Conservation (phyloP, 2,888 invertebrate species). For the Temnothorax ravouxi region DNA sequence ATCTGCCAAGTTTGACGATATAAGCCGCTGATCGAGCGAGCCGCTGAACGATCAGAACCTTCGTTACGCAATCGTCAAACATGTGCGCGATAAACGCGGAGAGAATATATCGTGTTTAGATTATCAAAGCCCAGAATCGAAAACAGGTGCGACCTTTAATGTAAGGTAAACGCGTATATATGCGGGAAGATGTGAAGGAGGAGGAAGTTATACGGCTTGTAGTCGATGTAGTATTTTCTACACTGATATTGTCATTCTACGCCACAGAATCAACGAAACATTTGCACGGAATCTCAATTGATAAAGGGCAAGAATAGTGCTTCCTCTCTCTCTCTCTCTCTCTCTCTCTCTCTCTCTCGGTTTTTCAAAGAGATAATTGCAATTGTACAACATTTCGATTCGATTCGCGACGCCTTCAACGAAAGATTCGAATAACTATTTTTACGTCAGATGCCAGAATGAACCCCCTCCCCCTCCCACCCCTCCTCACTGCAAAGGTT, state of each 20-base stretch:
- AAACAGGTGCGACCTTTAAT: slow-evolving; percentile 70
- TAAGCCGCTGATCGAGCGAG: not conserved
- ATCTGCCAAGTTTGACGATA: not conserved
- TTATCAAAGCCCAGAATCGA: slow-evolving; percentile 69
- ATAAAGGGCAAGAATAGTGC: too few species aligned
- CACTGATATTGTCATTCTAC: slow-evolving; percentile 46
- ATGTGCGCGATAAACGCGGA: slow-evolving; percentile 62
- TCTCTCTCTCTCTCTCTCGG: too few species aligned
- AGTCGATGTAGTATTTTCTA: slow-evolving; percentile 35
- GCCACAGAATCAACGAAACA: slow-evolving; percentile 40
- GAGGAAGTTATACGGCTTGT: not conserved
- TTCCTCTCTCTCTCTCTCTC: not conserved
- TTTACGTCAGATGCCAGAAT: not conserved
- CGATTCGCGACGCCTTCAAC: not conserved
- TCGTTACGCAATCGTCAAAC: slow-evolving; percentile 61
- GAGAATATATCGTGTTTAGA: slow-evolving; percentile 67
- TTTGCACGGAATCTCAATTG: slow-evolving; percentile 59
- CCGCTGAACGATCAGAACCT: slow-evolving; percentile 21
- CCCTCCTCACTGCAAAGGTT: not conserved
- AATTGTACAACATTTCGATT: not conserved
- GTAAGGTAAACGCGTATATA: slow-evolving; percentile 37
- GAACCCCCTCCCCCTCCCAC: not conserved
- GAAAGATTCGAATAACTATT: not conserved
- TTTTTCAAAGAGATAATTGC: not conserved
- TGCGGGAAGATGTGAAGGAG: slow-evolving; percentile 41